phyloP scores from a whole-genome alignment of 1,140 invertebrate species.

The Diuraphis noxia region DNA sequence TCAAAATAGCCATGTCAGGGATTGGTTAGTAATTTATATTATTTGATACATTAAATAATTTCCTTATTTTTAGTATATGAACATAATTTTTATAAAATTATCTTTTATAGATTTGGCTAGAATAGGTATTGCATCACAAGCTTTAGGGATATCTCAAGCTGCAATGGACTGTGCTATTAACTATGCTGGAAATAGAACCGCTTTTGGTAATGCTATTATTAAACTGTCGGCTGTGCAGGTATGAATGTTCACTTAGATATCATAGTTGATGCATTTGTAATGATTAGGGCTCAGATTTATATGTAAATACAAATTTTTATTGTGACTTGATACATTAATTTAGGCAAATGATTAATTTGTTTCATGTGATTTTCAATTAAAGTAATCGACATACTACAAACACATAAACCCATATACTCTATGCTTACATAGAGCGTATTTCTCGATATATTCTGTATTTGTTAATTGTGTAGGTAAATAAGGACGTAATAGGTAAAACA shows the following conservation, averaged over 20 bases:
- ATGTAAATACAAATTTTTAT: background rate
- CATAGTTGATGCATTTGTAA: background rate
- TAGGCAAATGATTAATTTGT: background rate
- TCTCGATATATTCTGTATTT: background rate
- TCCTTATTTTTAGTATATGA: background rate
- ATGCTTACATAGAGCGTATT: no score
- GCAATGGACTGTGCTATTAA: slow-evolving; percentile 68
- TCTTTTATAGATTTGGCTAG: slow-evolving; percentile 62
- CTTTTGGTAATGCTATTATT: slow-evolving; percentile 66
- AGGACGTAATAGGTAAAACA: background rate
- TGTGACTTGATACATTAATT: background rate
- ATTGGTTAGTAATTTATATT: slow-evolving; percentile 45
- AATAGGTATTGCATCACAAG: slow-evolving; percentile 66
- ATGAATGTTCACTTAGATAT: slow-evolving; percentile 10
- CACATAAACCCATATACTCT: no score
- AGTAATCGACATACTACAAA: background rate
- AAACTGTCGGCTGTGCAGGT: slow-evolving; percentile 66
- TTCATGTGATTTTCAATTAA: background rate
- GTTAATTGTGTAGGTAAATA: background rate
- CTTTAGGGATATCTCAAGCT: slow-evolving; percentile 65
- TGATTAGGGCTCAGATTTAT: background rate
- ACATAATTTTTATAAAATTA: background rate
- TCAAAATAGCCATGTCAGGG: slow-evolving; percentile 68
- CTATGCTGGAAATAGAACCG: slow-evolving; percentile 65
- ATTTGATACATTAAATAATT: background rate